Evolutionary conservation across 2,888 invertebrate species (phyloP).

Genomic region (Sericinus montela): DNA sequence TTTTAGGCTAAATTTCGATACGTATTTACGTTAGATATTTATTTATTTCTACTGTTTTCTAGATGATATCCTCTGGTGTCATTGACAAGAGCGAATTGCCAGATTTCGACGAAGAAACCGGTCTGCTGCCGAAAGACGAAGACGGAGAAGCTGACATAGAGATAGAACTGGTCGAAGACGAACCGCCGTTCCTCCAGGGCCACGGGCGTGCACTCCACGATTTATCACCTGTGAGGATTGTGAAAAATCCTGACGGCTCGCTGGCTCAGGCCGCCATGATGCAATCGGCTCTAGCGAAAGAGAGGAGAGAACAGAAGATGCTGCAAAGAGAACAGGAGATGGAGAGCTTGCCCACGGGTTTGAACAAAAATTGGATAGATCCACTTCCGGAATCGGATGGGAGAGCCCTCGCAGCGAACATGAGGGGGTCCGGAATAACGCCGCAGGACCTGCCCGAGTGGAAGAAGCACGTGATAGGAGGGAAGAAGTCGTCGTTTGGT

Average conservation of each 20-base stretch:
- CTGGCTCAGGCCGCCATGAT: conserved; percentile 99
- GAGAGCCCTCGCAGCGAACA: conserved; percentile 85
- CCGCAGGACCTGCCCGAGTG: conserved; percentile 98
- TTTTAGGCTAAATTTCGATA: too few relatives aligned
- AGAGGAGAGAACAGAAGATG: conserved; percentile 97
- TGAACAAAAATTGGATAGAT: conserved; percentile 98
- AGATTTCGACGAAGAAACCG: conserved; percentile 98
- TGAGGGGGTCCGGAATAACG: conserved; percentile 90
- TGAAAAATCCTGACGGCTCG: conserved; percentile 99
- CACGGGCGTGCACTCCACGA: conserved; percentile 95
- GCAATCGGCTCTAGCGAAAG: conserved; percentile 98
- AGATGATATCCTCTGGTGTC: conserved; percentile 95
- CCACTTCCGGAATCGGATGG: conserved; percentile 92
- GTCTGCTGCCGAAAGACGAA: conserved; percentile 93
- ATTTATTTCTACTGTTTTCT: conserved; percentile 22
- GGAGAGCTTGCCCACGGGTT: conserved; percentile 87
- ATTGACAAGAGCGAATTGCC: conserved; percentile 96
- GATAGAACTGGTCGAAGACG: conserved; percentile 99
- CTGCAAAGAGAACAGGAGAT: conserved; percentile 94
- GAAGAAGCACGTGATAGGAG: conserved; percentile 99
- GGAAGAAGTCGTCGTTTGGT: conserved; percentile 98
- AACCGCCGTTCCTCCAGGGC: conserved; percentile 97
- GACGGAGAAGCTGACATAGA: conserved; percentile 99
- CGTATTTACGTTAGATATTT: not conserved
- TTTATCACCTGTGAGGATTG: conserved; percentile 95